Evolutionary conservation across 1,140 invertebrate genomes (phyloP).

Genomic region (Zaprionus lachaisei): DNA sequence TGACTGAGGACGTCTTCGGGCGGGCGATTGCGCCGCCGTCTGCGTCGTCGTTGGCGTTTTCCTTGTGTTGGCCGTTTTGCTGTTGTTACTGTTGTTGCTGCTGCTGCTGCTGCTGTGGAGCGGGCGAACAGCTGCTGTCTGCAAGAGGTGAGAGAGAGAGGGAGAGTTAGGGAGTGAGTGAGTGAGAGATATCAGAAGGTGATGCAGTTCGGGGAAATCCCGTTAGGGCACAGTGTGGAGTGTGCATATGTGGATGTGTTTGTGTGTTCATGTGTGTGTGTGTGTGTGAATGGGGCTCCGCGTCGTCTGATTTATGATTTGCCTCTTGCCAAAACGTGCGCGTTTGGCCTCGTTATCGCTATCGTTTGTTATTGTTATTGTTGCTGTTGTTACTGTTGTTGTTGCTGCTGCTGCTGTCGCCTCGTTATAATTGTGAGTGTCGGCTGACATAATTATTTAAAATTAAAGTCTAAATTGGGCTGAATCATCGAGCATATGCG

Average conservation of each 20-base stretch:
- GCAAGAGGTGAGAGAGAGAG: not conserved
- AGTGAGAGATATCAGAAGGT: not conserved
- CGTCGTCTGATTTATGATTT: constrained; percentile 24
- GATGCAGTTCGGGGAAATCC: constrained; percentile 51
- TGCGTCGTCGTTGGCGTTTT: constrained; percentile 39
- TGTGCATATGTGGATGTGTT: not conserved
- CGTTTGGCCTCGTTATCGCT: constrained; percentile 53
- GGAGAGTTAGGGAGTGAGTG: not conserved
- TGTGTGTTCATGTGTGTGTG: not conserved
- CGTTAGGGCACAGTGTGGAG: constrained; percentile 40
- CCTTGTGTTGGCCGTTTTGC: constrained; percentile 63
- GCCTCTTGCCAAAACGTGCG: constrained; percentile 52
- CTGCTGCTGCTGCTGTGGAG: constrained; percentile 35
- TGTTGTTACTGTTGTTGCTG: constrained; percentile 29
- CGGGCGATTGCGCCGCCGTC: constrained; percentile 27
- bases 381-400: not conserved
- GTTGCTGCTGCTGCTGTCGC: constrained; percentile 16
- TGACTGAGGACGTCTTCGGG: constrained; percentile 23
- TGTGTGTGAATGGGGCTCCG: constrained; percentile 2
- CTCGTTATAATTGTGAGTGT: constrained; percentile 39
- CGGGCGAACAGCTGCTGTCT: constrained; percentile 65
- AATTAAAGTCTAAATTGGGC: constrained; percentile 69
- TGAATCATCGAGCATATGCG: constrained; percentile 61
- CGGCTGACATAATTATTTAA: constrained; percentile 76
- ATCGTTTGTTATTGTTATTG: constrained; percentile 26